These are phyloP conservation scores for Lethrus apterus DNA, from an alignment of 1,140 invertebrate species.

Conservation along the genomic window DNA sequence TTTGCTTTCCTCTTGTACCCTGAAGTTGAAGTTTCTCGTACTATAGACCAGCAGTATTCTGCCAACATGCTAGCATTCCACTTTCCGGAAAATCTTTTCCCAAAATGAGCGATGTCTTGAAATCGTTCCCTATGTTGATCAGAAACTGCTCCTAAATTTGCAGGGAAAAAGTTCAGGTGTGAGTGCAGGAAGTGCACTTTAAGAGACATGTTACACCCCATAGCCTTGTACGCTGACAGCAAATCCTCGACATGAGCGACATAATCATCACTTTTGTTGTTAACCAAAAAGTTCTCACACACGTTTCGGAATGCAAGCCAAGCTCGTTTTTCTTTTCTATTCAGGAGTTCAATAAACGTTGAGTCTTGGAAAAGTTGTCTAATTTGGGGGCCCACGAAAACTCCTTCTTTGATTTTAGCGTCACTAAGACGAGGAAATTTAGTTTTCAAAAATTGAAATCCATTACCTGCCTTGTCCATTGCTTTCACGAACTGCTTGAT, in stretches of 20 bases:
- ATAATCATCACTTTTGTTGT: constrained; percentile 7
- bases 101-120: constrained; percentile 32
- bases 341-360: constrained; percentile 20
- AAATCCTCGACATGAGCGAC: constrained; percentile 1
- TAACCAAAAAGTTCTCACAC: constrained; percentile 11
- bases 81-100: constrained; percentile 27
- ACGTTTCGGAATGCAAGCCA: constrained; percentile 14
- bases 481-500: constrained; percentile 37
- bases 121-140: constrained; percentile 32
- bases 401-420: constrained; percentile 29
- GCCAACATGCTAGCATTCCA: constrained; percentile 30
- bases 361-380: constrained; percentile 24
- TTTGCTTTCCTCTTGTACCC: constrained; percentile 1
- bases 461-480: constrained; percentile 25
- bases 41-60: constrained; percentile 35
- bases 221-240: neutral
- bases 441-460: constrained; percentile 29
- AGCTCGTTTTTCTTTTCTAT: constrained; percentile 12
- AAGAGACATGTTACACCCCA: constrained; percentile 17
- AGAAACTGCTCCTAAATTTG: constrained; percentile 28
- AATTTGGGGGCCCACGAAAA: constrained; percentile 26
- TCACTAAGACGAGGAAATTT: constrained; percentile 29
- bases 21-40: constrained; percentile 16
- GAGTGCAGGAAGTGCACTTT: constrained; percentile 36
- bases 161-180: constrained; percentile 30